Percentiles rank a stretch among this genome's conserved stretches.
phyloP scores from a whole-genome alignment of 2,888 invertebrate species.

The Osedax frankpressi region DNA sequence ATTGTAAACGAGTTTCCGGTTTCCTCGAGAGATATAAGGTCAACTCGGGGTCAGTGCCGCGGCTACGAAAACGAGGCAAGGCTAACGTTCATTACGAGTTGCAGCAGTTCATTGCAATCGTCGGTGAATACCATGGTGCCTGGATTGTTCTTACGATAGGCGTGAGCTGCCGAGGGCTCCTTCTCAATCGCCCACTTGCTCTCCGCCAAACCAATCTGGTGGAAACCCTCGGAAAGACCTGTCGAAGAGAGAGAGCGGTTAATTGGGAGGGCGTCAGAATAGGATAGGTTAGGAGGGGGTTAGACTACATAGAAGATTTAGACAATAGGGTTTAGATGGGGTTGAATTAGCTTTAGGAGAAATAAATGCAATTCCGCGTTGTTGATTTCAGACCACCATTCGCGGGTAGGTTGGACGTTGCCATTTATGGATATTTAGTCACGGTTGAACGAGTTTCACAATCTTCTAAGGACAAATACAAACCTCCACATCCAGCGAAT shows the following conservation, averaged over 20 bases:
- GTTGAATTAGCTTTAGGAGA: too few relatives aligned
- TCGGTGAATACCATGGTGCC: constrained; percentile 63
- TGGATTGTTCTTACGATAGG: constrained; percentile 64
- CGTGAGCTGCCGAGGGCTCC: constrained; percentile 63
- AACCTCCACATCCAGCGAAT: constrained; percentile 72
- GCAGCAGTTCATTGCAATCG: constrained; percentile 64
- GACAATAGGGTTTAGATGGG: constrained; percentile 10
- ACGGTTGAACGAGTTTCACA: too few relatives aligned
- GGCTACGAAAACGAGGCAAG: constrained; percentile 32
- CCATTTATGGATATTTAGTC: too few relatives aligned
- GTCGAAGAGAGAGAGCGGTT: too few relatives aligned
- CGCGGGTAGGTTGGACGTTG: too few relatives aligned
- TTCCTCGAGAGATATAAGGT: constrained; percentile 57
- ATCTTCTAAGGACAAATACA: too few relatives aligned
- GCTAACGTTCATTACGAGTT: constrained; percentile 55
- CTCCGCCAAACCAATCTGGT: constrained; percentile 56
- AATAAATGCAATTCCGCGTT: too few relatives aligned
- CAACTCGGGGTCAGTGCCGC: constrained; percentile 38
- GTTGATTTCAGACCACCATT: too few relatives aligned
- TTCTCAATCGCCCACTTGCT: constrained; percentile 71
- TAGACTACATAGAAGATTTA: neutral
- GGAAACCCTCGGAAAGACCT: constrained; percentile 58
- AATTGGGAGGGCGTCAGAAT: too few relatives aligned
- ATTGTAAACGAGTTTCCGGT: too few relatives aligned
- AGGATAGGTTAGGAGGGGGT: too few relatives aligned